Conservation (phyloP, 1,140 invertebrate genomes). For the Drosophila baimaii region DNA sequence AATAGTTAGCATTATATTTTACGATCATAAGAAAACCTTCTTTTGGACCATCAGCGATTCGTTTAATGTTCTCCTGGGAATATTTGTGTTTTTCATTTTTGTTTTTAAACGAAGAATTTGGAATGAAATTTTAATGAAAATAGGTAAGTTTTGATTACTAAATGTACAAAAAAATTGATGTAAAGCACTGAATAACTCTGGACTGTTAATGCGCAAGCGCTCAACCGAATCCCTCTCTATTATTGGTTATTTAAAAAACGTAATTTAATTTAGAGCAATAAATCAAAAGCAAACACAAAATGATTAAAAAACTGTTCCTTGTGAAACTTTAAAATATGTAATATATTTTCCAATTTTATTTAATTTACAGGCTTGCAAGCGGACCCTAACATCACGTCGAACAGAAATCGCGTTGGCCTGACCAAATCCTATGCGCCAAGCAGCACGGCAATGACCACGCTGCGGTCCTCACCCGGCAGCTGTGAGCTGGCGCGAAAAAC, state of each 20-base stretch:
- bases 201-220: too few relatives aligned
- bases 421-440: slow-evolving; percentile 34
- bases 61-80: slow-evolving; percentile 87
- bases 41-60: slow-evolving; percentile 86
- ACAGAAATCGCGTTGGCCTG: slow-evolving; percentile 12
- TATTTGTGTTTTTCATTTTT: slow-evolving; percentile 88
- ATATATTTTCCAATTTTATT: background rate
- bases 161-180: too few relatives aligned
- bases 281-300: too few relatives aligned
- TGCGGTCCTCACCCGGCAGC: slow-evolving; percentile 14
- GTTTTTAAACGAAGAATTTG: slow-evolving; percentile 87
- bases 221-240: too few relatives aligned
- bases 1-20: slow-evolving; percentile 86
- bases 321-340: background rate
- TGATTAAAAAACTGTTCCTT: too few relatives aligned
- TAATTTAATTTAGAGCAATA: too few relatives aligned
- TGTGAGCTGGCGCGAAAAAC: slow-evolving; percentile 15
- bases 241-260: too few relatives aligned
- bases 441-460: slow-evolving; percentile 30
- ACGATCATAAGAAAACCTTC: slow-evolving; percentile 84
- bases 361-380: slow-evolving; percentile 12
- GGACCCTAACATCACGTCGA: slow-evolving; percentile 14
- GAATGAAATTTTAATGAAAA: slow-evolving; percentile 84
- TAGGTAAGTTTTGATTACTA: slow-evolving; percentile 81
- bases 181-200: too few relatives aligned